Conservation (phyloP, 1,140 invertebrate species). For the Meloidogyne hapla region DNA sequence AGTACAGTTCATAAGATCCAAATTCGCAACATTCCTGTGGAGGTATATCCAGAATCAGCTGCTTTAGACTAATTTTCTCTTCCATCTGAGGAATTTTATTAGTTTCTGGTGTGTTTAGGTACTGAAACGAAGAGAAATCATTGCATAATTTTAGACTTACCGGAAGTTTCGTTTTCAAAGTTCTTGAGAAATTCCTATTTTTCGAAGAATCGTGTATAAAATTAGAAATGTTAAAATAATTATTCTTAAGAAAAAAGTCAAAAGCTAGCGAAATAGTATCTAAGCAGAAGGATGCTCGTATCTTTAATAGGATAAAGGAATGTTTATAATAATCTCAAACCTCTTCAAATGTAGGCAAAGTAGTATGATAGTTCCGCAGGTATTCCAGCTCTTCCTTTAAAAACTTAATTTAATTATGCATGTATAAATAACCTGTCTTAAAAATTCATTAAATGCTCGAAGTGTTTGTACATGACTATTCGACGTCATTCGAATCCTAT, state of each 20-base stretch:
- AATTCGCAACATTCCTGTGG: conserved; percentile 47
- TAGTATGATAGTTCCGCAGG: conserved; percentile 33
- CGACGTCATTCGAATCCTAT: conserved; percentile 39
- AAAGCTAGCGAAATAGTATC: conserved; percentile 38
- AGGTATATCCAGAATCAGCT: conserved; percentile 8
- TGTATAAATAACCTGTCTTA: conserved; percentile 29
- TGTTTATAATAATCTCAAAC: conserved; percentile 36
- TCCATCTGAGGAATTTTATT: not conserved
- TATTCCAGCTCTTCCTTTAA: conserved; percentile 32
- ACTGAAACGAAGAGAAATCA: not conserved
- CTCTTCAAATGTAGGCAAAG: conserved; percentile 47
- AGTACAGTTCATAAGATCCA: conserved; percentile 43
- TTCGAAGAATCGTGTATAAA: not conserved
- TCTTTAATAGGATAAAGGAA: conserved; percentile 15
- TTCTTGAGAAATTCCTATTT: not conserved
- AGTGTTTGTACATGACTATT: conserved; percentile 33
- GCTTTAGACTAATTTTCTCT: conserved; percentile 15
- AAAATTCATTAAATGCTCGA: conserved; percentile 33
- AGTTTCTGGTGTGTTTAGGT: not conserved
- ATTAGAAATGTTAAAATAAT: conserved; percentile 2
- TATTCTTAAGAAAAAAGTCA: conserved; percentile 36
- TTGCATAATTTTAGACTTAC: too few species aligned
- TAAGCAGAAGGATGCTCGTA: conserved; percentile 41
- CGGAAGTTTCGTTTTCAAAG: not conserved
- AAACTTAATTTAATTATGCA: conserved; percentile 30